These are phyloP conservation scores for Xyliphius kryptos DNA, from an alignment of 2,113 vertebrate species.

Conservation along the genomic window DNA sequence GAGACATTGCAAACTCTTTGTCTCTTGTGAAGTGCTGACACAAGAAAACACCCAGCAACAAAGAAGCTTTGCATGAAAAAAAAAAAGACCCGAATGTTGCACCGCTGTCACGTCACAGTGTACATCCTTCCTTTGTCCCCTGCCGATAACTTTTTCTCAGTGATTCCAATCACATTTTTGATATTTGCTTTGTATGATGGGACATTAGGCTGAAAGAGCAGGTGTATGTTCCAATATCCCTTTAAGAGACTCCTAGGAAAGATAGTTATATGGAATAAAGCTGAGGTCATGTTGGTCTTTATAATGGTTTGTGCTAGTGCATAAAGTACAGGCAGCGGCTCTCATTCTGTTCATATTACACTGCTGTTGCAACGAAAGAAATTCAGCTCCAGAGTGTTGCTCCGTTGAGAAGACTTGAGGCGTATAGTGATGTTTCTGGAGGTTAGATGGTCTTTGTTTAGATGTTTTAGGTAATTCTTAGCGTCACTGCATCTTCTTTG, in stretches of 20 bases:
- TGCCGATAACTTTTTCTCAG: conserved; percentile 59
- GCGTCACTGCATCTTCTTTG: too few species aligned
- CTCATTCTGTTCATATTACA: too few species aligned
- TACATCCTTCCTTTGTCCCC: conserved; percentile 60
- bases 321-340: too few species aligned
- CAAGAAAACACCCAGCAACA: conserved; percentile 24
- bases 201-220: conserved; percentile 61
- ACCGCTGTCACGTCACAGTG: conserved; percentile 23
- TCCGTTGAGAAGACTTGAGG: too few species aligned
- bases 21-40: conserved; percentile 41
- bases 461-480: too few species aligned
- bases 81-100: too few species aligned
- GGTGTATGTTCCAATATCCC: conserved; percentile 38
- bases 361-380: too few species aligned
- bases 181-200: conserved; percentile 75
- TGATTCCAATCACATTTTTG: conserved; percentile 76
- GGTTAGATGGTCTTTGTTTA: too few species aligned
- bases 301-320: conserved; percentile 69
- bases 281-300: conserved; percentile 65
- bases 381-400: too few species aligned
- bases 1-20: too few species aligned
- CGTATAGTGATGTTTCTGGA: too few species aligned
- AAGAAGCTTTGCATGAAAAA: too few species aligned
- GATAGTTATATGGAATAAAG: conserved; percentile 61
- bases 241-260: conserved; percentile 49